A percentile compares a stretch with the other conserved stretches of the same genome.
These are phyloP conservation scores for Hycleus cichorii DNA, from an alignment of 1,140 invertebrate species.

Conservation along the genomic window DNA sequence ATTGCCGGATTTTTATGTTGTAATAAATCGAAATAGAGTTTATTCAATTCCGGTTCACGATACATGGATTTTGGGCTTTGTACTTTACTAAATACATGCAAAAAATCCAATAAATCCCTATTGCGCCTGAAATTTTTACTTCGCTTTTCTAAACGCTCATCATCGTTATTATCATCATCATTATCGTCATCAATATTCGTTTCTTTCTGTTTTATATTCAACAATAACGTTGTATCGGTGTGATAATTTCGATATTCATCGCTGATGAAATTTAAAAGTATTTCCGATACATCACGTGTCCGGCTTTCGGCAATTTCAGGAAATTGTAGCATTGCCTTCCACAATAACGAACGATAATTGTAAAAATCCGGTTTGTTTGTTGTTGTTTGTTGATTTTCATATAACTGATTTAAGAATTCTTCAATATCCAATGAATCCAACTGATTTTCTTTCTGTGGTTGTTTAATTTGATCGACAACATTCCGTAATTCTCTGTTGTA, in stretches of 20 bases:
- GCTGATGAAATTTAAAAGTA: conserved; percentile 72
- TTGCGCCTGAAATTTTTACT: conserved; percentile 18
- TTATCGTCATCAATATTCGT: conserved; percentile 14
- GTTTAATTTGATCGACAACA: conserved; percentile 38
- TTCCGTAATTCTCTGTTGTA: conserved; percentile 57
- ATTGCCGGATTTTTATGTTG: conserved; percentile 67
- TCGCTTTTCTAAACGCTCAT: background rate
- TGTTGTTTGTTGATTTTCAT: conserved; percentile 34
- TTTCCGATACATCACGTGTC: conserved; percentile 66
- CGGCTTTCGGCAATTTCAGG: conserved; percentile 65
- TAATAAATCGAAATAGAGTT: conserved; percentile 72
- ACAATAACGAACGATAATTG: conserved; percentile 72
- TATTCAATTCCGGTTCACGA: conserved; percentile 63
- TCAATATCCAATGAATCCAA: conserved; percentile 18
- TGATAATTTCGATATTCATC: conserved; percentile 43
- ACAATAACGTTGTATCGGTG: conserved; percentile 44
- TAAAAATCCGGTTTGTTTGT: conserved; percentile 56
- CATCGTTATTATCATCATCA: conserved; percentile 30
- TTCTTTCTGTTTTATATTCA: conserved; percentile 43
- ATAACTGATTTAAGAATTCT: conserved; percentile 26
- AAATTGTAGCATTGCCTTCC: conserved; percentile 69
- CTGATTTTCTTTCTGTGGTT: conserved; percentile 5
- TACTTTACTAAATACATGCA: conserved; percentile 71
- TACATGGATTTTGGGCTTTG: conserved; percentile 73
- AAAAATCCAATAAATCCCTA: conserved; percentile 38